Evolutionary conservation across 2,888 invertebrate genomes (phyloP), one percentile per base, ranked within the genome.

Genomic region (Thera britannica): DNA sequence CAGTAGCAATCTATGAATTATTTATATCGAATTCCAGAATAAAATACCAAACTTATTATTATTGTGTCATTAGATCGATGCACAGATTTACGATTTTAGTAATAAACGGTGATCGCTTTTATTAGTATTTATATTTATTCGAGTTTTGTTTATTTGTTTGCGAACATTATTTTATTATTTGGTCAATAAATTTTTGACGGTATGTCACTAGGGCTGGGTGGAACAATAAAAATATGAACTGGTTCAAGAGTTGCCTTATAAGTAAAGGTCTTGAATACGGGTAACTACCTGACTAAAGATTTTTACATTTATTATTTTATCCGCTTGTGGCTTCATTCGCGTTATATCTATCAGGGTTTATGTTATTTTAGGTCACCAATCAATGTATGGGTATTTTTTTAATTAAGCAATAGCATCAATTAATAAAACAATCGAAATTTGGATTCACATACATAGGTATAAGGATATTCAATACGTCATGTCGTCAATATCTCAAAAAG

Each of bases 1-100:
- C 87, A 69, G 87, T 83, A 87, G 87, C 84, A 49, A 73, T 71
- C 70, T 65, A 83, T 86, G 77, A 79, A 86, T 87, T 79, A 87
- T 86, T 84, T 80, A 87, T 83, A 74, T 76, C 68, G 72, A 76
- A 79, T 78, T 81, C 77, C 78, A 80, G 78, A 82, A 82, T 80
- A 80, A 79, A 80, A 83, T 78, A 73, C 77, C 75, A 46, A 9
- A 46, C 41, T 79, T 74, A 77, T 80, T 74, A 78, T 79, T 83
- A 77, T 81, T 75, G 74, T 77, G 64, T 76, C 62, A 71, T 67
- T 75, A 65, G 76, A 76, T 76, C 76, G 67, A 78, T 65, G 71
- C 56, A 64, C 55, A 73, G 75, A 79, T 82, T 82, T 78, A 80
- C 72, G 71, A 68, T 76, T 75, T 76, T 71, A 70, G 68, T 77